Evolutionary conservation across 2,797 vertebrate species (phyloP), one percentile per base, ranked within the genome.

Genomic region (Orestias chungarensis): DNA sequence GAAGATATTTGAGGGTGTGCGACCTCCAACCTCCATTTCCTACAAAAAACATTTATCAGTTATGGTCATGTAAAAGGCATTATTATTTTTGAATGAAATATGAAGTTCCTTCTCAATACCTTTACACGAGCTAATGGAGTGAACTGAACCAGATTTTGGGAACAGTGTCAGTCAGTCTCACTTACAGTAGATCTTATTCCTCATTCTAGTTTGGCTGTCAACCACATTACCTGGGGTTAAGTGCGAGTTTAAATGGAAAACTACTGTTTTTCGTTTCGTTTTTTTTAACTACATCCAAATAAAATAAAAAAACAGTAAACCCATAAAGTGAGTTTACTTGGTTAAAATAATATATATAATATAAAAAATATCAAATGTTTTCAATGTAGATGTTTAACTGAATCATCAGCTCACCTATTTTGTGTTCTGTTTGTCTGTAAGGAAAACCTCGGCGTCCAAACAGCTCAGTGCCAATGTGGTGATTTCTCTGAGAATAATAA

Each of bases 321-420:
- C 17, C 15, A 20, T 31, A 3, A 55, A 31, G 29, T 18, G 17
- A 1, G 31, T 9, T 29, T 18, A 33, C 1, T n/a, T 61, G 47
- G 47, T n/a, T n/a, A n/a, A n/a, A n/a, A n/a, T n/a, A n/a, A n/a
- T n/a, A n/a, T n/a, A n/a, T n/a, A n/a, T n/a, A 54, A 27, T 54
- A 27, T 12, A 6, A 54, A 3, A 17, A 38, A n/a, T 40, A 38
- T n/a, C 31, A 61, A 61, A 38, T 61, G 20, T 61, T 2, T n/a
- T 3, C 25, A 25, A 62, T 62, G 14, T 42, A 46, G 3, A 70
- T 6, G 52, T 52, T 35, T 5, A 40, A 46, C 8, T 5, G 29
- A 2, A 29, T 59, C 17, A 38, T 17, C 29, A 6, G 49, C 88
- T 88, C 70, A 90, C 90, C 90, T 84, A n/a, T n/a, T n/a, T n/a